These are phyloP conservation scores for Perodicticus potto DNA, from an alignment of 2,797 vertebrate species.

Conservation along the genomic window DNA sequence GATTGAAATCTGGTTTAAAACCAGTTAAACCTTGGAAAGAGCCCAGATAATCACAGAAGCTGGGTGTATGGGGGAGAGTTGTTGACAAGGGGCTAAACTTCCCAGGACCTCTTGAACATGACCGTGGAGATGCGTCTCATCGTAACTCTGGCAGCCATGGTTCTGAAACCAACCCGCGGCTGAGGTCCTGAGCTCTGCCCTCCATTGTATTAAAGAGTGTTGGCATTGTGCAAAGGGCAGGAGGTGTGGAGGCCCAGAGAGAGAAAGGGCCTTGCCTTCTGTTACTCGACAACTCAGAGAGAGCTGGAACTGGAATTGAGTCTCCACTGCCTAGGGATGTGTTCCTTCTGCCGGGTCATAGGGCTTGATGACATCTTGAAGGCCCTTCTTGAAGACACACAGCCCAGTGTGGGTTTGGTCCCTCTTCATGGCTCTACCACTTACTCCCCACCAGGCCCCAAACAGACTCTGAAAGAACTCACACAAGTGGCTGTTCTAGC, in stretches of 20 bases:
- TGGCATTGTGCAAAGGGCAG: background rate
- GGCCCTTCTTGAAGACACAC: background rate
- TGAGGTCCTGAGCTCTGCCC: background rate
- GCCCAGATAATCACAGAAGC: background rate
- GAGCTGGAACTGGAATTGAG: rapidly evolving
- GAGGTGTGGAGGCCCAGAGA: background rate
- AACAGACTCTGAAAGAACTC: no score
- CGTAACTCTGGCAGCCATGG: background rate
- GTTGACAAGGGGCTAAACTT: background rate
- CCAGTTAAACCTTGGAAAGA: background rate
- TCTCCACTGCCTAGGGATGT: background rate
- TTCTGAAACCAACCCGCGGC: background rate
- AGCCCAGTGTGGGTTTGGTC: background rate
- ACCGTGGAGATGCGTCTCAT: background rate
- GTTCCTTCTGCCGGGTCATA: background rate
- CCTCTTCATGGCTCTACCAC: background rate
- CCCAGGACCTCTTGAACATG: background rate
- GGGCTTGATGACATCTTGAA: background rate
- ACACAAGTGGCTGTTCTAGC: background rate
- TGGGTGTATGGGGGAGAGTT: background rate
- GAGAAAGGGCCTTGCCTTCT: background rate
- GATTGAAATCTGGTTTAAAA: background rate
- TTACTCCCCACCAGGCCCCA: background rate
- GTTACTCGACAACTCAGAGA: background rate
- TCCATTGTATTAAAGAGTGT: background rate